Conservation (phyloP, 2,888 invertebrate genomes). For the Callinectes sapidus region DNA sequence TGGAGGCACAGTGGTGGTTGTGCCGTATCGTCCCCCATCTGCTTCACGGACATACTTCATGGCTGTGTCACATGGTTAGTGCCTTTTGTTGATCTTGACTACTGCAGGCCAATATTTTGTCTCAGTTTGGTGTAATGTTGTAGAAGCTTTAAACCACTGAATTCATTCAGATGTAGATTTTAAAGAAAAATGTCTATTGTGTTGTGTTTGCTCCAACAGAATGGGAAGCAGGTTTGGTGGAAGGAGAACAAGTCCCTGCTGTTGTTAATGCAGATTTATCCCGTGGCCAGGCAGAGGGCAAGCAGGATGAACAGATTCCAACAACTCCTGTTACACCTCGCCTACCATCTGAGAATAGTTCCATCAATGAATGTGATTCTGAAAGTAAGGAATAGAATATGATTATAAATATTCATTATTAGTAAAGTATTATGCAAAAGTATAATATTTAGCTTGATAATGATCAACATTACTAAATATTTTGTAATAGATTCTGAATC, state of each 20-base stretch:
- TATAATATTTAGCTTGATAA: background rate
- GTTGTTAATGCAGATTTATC: background rate
- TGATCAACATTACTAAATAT: background rate
- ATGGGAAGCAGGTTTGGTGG: slow-evolving; percentile 54
- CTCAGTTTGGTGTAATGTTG: no score
- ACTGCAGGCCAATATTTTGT: background rate
- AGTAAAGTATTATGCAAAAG: background rate
- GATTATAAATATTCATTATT: background rate
- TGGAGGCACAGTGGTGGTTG: slow-evolving; percentile 48
- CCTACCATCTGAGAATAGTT: background rate
- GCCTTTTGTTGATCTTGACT: background rate
- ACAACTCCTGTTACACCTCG: background rate
- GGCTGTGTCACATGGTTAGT: slow-evolving; percentile 61
- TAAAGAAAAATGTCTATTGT: background rate
- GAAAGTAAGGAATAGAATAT: background rate
- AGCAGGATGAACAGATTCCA: slow-evolving; percentile 22
- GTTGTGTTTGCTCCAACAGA: slow-evolving; percentile 32
- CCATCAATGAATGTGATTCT: slow-evolving; percentile 22
- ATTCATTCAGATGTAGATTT: background rate
- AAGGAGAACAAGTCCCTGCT: slow-evolving; percentile 41
- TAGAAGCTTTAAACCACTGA: background rate
- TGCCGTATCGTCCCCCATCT: slow-evolving; percentile 62
- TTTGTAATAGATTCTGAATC: background rate
- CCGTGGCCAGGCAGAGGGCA: slow-evolving; percentile 58
- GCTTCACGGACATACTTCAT: slow-evolving; percentile 65